phyloP scores from a whole-genome alignment of 2,888 invertebrate species.

The Sipunculus nudus region DNA sequence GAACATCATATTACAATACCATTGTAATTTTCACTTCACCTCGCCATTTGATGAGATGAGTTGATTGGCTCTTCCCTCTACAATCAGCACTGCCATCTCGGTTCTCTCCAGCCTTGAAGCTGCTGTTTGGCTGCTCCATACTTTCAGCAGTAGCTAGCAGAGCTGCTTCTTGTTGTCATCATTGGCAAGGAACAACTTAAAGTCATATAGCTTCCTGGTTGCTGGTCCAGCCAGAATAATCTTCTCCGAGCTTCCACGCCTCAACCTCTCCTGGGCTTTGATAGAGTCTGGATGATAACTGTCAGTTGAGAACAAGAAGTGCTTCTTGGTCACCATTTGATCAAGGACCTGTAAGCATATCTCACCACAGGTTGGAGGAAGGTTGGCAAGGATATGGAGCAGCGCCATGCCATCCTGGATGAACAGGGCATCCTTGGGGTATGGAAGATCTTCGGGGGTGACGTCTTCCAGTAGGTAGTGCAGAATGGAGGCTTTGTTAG shows the following conservation, averaged over 20 bases:
- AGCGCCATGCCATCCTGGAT: constrained; percentile 22
- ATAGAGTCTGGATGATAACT: constrained; percentile 14
- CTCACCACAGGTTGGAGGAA: constrained; percentile 18
- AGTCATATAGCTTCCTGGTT: constrained; percentile 12
- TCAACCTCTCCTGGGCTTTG: constrained; percentile 17
- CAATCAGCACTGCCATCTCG: constrained; percentile 5
- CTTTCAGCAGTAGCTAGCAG: constrained; percentile 3
- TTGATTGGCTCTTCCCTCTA: constrained; percentile 3
- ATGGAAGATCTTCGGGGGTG: constrained; percentile 1
- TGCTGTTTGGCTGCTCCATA: background rate
- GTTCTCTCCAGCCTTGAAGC: background rate
- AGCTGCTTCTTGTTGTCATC: constrained; percentile 11
- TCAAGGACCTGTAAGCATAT: constrained; percentile 18
- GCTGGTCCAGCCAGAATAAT: constrained; percentile 11
- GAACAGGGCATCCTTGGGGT: constrained; percentile 3
- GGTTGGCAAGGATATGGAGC: background rate
- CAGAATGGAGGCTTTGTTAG: constrained; percentile 22
- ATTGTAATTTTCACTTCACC: background rate
- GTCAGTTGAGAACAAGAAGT: constrained; percentile 19
- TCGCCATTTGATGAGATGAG: constrained; percentile 5
- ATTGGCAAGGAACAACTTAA: constrained; percentile 6
- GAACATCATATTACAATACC: too few relatives aligned
- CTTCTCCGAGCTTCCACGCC: constrained; percentile 6
- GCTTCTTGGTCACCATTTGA: constrained; percentile 19
- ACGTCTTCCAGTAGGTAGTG: constrained; percentile 13